Evolutionary conservation across 2,113 vertebrate genomes (phyloP).

Genomic region (Silurus asotus): DNA sequence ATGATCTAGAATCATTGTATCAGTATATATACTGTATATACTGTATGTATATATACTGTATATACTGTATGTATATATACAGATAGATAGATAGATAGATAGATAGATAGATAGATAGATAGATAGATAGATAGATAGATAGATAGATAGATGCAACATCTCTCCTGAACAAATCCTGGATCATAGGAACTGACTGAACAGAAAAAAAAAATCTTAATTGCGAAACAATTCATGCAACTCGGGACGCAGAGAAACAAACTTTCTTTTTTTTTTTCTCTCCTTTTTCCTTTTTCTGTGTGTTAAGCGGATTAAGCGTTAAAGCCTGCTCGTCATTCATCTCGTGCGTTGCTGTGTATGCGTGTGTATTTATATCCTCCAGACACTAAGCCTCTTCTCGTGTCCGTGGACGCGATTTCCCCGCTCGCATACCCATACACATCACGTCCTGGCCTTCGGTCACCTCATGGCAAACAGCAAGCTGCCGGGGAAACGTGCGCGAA

Average conservation of each 20-base stretch:
- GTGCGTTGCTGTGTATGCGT: conserved; percentile 8
- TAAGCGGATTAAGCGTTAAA: conserved; percentile 25
- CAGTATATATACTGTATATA: no score
- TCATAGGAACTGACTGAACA: no score
- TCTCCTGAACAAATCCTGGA: no score
- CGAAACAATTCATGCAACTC: not conserved
- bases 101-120: no score
- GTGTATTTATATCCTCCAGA: conserved; percentile 30
- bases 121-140: no score
- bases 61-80: no score
- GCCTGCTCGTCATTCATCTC: conserved; percentile 33
- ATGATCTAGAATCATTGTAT: no score
- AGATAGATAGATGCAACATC: no score
- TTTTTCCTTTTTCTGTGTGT: not conserved
- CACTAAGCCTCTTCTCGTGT: conserved; percentile 15
- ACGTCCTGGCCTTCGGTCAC: conserved; percentile 23
- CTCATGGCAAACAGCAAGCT: conserved; percentile 45
- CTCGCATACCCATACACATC: not conserved
- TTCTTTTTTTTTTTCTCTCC: no score
- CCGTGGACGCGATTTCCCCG: conserved; percentile 13
- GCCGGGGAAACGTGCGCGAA: conserved; percentile 38
- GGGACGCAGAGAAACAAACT: conserved; percentile 2
- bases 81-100: no score
- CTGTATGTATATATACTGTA: no score
- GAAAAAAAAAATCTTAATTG: no score